These are phyloP conservation scores for Chymomyza procnemis DNA, from an alignment of 2,888 invertebrate genomes.

Conservation along the genomic window DNA sequence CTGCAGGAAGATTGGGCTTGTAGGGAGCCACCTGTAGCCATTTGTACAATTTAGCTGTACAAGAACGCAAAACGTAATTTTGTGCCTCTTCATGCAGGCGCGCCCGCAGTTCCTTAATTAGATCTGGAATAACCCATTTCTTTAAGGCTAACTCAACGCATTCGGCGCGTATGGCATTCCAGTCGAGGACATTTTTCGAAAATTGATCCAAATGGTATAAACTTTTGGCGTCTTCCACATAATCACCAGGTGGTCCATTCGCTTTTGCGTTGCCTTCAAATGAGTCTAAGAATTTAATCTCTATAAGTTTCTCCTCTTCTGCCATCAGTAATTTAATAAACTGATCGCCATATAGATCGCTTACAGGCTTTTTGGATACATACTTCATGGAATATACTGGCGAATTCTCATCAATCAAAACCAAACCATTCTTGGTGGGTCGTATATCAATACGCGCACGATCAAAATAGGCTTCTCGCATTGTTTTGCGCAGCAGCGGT, in stretches of 20 bases:
- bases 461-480: constrained; percentile 92
- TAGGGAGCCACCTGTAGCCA: constrained; percentile 92
- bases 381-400: constrained; percentile 93
- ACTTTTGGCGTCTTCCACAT: constrained; percentile 93
- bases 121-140: constrained; percentile 92
- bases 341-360: constrained; percentile 92
- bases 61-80: constrained; percentile 89
- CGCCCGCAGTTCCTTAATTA: constrained; percentile 90
- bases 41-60: constrained; percentile 91
- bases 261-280: constrained; percentile 84
- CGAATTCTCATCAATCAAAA: constrained; percentile 97
- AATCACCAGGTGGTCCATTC: constrained; percentile 82
- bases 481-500: constrained; percentile 90
- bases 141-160: constrained; percentile 93
- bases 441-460: constrained; percentile 88
- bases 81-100: constrained; percentile 91
- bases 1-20: constrained; percentile 82
- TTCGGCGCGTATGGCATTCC: constrained; percentile 93
- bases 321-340: constrained; percentile 90
- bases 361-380: constrained; percentile 93
- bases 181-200: constrained; percentile 94
- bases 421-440: constrained; percentile 94
- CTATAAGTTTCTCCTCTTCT: constrained; percentile 88
- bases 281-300: constrained; percentile 85
- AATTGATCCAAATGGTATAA: constrained; percentile 88